Conservation (phyloP, 2,797 vertebrate species). For the Emydoidea blandingii region DNA sequence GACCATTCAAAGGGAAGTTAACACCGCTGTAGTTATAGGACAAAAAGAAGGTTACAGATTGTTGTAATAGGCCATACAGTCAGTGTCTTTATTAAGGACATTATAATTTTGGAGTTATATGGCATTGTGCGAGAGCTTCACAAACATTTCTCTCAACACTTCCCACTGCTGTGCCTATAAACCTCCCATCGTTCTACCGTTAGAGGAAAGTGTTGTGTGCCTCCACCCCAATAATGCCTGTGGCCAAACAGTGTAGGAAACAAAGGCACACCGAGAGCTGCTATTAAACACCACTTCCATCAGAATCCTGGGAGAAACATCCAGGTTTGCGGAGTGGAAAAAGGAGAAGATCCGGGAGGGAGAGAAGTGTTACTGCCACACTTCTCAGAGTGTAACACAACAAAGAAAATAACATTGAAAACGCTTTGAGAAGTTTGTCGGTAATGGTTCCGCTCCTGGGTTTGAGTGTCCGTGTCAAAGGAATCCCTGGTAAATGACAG, state of each 20-base stretch:
- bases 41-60: neutral
- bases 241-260: neutral
- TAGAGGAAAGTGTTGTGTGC: neutral
- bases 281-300: neutral
- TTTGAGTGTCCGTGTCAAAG: neutral
- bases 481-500: neutral
- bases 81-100: neutral
- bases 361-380: slow-evolving; percentile 47
- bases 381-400: neutral
- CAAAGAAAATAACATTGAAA: neutral
- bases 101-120: neutral
- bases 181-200: neutral
- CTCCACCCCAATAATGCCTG: neutral
- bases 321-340: slow-evolving; percentile 11
- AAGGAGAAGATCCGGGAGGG: neutral
- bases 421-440: neutral
- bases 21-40: neutral
- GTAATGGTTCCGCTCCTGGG: neutral
- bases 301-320: neutral
- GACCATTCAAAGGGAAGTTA: neutral
- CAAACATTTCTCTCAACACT: neutral
- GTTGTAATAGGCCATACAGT: neutral
- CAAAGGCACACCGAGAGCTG: neutral
- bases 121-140: neutral
- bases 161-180: neutral